Evolutionary conservation across 2,113 vertebrate genomes (phyloP), one percentile per base, ranked within the genome.

Genomic region (Phocoena phocoena): DNA sequence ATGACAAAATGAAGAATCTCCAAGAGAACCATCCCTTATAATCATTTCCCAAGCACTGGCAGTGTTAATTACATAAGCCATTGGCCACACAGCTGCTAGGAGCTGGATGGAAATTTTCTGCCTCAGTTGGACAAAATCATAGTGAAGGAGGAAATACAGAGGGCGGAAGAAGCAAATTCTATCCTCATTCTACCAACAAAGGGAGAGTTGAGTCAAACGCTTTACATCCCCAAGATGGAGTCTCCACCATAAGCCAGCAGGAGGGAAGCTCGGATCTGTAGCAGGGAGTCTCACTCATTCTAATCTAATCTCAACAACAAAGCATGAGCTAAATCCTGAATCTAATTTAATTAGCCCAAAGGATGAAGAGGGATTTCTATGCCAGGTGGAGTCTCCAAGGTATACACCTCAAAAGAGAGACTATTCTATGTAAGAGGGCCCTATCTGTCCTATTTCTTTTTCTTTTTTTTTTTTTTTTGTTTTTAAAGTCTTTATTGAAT

Each of bases 31-130:
- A 47, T 12, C 47, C 50, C n/a, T 76, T 79, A 31, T 41, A 33
- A 80, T 84, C 38, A 77, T 63, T 93, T 55, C 33, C 58, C 55
- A 63, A 33, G 63, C 20, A 23, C 44, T 47, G 11, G 38, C 74
- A 65, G 60, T 91, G 67, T 47, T 94, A 65, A 95, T 91, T 90
- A 88, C n/a, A 23, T 82, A 91, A 95, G 62, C 88, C 88, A 71
- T 5, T 36, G 80, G 70, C 47, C 58, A 21, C 80, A 88, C 25
- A 60, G 81, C 76, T n/a, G 62, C 79, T 38, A 0, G 18, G 4
- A 81, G 33, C 67, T 47, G 47, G 70, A 50, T n/a, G 63, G 36
- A 63, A 47, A 65, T 33, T 36, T 89, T 86, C 94, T 70, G 93
- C 96, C 85, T 97, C 73, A 53, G n/a, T 38, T 88, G 71, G 70